Conservation (phyloP, 2,888 invertebrate genomes). For the Protophormia terraenovae region DNA sequence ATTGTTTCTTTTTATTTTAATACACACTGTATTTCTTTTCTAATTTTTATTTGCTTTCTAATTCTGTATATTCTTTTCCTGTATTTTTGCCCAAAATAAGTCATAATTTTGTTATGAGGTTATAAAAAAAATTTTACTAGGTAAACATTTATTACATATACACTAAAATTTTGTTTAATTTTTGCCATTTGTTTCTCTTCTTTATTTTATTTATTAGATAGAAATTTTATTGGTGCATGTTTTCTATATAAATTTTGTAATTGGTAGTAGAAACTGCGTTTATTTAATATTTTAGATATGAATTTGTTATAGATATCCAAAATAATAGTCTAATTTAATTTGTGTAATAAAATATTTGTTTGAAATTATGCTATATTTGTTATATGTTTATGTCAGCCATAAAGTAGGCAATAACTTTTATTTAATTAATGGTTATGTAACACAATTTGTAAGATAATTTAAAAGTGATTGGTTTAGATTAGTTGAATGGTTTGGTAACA, state of each 20-base stretch:
- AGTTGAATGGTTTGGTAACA: neutral
- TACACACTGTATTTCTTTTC: neutral
- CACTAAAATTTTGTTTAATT: neutral
- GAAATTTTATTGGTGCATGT: neutral
- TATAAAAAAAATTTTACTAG: conserved; percentile 20
- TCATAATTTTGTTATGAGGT: conserved; percentile 49
- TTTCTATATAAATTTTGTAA: neutral
- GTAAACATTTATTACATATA: neutral
- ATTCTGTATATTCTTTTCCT: neutral
- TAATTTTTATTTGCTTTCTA: conserved; percentile 11
- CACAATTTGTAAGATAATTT: neutral
- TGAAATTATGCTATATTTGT: neutral
- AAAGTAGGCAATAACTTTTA: neutral
- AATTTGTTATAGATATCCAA: neutral
- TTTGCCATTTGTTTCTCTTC: too few species aligned
- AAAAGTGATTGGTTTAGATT: neutral
- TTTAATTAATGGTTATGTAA: neutral
- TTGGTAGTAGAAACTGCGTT: conserved; percentile 1
- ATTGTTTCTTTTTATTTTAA: neutral
- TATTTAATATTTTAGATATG: neutral
- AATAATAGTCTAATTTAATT: neutral
- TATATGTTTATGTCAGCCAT: conserved; percentile 10
- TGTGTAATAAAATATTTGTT: neutral
- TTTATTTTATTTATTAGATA: conserved; percentile 18
- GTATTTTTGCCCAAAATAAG: neutral